Percentiles rank a stretch among this genome's conserved stretches.
Conservation (phyloP, 2,113 vertebrate species). For the Pachypanchax playfairii region DNA sequence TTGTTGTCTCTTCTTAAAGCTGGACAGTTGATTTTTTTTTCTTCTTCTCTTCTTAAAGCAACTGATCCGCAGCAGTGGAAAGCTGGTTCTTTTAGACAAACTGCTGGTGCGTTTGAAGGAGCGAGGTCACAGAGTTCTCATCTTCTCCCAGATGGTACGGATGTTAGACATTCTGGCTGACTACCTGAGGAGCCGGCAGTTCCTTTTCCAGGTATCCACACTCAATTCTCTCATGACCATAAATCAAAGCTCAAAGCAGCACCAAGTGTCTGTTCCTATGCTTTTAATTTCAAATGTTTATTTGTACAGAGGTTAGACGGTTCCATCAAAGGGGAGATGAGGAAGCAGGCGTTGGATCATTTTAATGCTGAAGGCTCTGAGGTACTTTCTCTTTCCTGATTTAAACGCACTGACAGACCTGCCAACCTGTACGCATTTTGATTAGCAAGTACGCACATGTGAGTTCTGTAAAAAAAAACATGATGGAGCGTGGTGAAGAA, state of each 20-base stretch:
- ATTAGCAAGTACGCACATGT: no score
- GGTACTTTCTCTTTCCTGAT: no score
- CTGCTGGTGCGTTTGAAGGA: conserved; percentile 93
- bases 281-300: neutral
- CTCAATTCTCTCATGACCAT: neutral
- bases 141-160: conserved; percentile 99
- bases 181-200: conserved; percentile 92
- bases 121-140: conserved; percentile 94
- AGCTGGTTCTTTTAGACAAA: conserved; percentile 96
- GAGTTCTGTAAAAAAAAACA: no score
- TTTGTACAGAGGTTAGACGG: conserved; percentile 91
- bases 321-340: conserved; percentile 97
- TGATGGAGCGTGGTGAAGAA: no score
- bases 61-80: conserved; percentile 96
- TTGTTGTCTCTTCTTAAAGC: neutral
- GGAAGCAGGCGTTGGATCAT: conserved; percentile 96
- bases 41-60: conserved; percentile 76
- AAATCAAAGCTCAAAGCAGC: no score
- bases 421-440: no score
- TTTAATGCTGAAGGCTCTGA: conserved; percentile 98
- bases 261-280: neutral
- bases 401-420: no score
- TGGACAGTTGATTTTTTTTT: neutral
- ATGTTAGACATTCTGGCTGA: conserved; percentile 99
- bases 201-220: conserved; percentile 90